Conservation (phyloP, 2,888 invertebrate species). For the Apocheima hispidaria region DNA sequence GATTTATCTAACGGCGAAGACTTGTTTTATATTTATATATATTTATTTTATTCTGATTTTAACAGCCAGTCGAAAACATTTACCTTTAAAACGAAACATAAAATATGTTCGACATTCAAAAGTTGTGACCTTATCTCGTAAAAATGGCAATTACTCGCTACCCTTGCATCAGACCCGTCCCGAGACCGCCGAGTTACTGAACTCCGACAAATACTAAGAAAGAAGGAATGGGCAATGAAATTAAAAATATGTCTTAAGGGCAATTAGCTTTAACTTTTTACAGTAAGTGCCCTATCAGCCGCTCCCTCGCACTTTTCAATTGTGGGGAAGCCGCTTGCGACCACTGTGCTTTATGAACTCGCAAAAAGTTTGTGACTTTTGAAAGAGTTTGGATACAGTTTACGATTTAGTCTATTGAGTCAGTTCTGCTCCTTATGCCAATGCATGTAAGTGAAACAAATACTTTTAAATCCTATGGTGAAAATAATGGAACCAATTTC, state of each 20-base stretch:
- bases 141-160: slow-evolving; percentile 82
- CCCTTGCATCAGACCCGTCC: slow-evolving; percentile 71
- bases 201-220: slow-evolving; percentile 80
- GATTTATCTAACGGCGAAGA: slow-evolving; percentile 23
- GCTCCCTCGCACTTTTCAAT: slow-evolving; percentile 83
- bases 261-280: slow-evolving; percentile 87
- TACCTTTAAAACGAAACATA: slow-evolving; percentile 64
- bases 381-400: slow-evolving; percentile 67
- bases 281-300: slow-evolving; percentile 84
- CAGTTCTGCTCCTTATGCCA: not conserved
- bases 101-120: slow-evolving; percentile 83
- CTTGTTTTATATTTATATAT: slow-evolving; percentile 12
- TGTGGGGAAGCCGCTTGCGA: slow-evolving; percentile 76
- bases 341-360: slow-evolving; percentile 84
- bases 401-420: slow-evolving; percentile 32
- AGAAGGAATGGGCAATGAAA: slow-evolving; percentile 85
- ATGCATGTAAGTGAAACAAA: not conserved
- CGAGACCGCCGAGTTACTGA: slow-evolving; percentile 67
- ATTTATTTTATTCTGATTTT: not conserved
- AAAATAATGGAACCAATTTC: too few relatives aligned
- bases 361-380: slow-evolving; percentile 72
- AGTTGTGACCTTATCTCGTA: slow-evolving; percentile 83
- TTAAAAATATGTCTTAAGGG: slow-evolving; percentile 88
- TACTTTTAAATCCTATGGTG: not conserved
- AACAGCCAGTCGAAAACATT: slow-evolving; percentile 29